Base-by-base conservation (phyloP, 1,140 invertebrate species). In the Drosophila kikkawai region DNA sequence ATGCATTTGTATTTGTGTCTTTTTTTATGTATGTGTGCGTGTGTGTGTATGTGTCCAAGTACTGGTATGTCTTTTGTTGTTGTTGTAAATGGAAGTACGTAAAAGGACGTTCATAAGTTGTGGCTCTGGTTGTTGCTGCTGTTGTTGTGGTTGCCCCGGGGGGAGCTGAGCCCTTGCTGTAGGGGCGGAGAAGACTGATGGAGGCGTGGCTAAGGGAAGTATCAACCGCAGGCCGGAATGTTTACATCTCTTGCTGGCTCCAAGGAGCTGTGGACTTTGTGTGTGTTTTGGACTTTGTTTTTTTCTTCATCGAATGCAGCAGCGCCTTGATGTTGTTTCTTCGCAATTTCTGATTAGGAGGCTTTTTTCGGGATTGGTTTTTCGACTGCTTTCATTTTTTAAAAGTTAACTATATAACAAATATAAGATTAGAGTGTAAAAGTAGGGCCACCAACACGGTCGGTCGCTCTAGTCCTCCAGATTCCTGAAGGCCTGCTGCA, bases 401-500 rank as follows among this genome's bases (percentile, higher is more conserved):
- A 90, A 90, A 85, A 79, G 85, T 90, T 91, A 90, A 90, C 85
- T 90, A 90, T 76, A 90, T 90, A 90, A 90, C 85, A 90, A 80
- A 82, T 91, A 91, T 91, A 77, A 91, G 82, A 82, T 91, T 91
- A 91, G 79, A 74, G 68, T 81, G 80, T 87, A 87, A 91, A 82
- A 76, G 75, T 85, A 91, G 75, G 82, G 66, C 67, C 75, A 80
- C 67, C 75, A 80, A 51, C 47, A 37, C 47, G 67, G 34, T 74
- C 60, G 53, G 53, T 56, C 53, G 53, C 53, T 92, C 66, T 99
- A 99, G 94, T 99, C 99, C 95, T 99, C 99, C 93, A 99, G 95
- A 94, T 99, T 99, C 93, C 99, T 97, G 95, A 99, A 99, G 83
- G 98, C 97, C 91, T 98, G 97, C 91, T 98, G 97, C 94, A 99